A percentile compares a stretch with the other conserved stretches of the same genome.
Conservation (phyloP, 2,888 invertebrate species). For the Hypomecis punctinalis region DNA sequence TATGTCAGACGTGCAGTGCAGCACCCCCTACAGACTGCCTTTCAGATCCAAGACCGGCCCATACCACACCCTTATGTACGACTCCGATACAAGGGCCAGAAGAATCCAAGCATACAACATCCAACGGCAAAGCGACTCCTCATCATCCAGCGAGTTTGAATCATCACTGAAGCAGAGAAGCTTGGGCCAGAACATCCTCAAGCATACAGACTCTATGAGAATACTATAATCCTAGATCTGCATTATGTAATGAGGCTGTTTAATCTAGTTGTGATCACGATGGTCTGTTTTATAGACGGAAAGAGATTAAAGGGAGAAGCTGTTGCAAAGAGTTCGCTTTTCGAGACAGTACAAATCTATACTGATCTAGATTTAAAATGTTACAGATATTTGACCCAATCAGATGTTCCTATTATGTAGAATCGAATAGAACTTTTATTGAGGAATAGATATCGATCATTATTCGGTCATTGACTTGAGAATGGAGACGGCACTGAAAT, state of each 20-base stretch:
- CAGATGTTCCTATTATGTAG: neutral
- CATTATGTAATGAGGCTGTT: constrained; percentile 60
- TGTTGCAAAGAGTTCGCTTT: too few species aligned
- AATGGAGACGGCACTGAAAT: neutral
- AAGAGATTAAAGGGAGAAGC: neutral
- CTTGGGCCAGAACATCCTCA: constrained; percentile 72
- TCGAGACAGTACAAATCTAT: too few species aligned
- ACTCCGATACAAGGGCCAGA: constrained; percentile 74
- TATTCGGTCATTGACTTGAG: neutral
- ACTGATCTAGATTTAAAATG: too few species aligned
- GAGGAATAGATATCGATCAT: neutral
- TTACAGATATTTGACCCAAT: neutral
- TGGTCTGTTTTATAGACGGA: constrained; percentile 15
- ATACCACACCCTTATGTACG: constrained; percentile 70
- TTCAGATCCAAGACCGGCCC: constrained; percentile 69
- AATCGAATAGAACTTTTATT: neutral
- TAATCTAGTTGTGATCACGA: constrained; percentile 57
- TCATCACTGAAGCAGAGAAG: constrained; percentile 61
- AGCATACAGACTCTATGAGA: constrained; percentile 79
- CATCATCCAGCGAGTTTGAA: constrained; percentile 73
- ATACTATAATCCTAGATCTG: constrained; percentile 66
- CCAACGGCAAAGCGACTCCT: constrained; percentile 65
- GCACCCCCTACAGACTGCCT: constrained; percentile 72
- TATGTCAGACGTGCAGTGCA: constrained; percentile 80
- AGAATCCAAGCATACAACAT: constrained; percentile 64